These are phyloP conservation scores for Kryptolebias marmoratus DNA, from an alignment of 2,113 vertebrate genomes.

Conservation along the genomic window DNA sequence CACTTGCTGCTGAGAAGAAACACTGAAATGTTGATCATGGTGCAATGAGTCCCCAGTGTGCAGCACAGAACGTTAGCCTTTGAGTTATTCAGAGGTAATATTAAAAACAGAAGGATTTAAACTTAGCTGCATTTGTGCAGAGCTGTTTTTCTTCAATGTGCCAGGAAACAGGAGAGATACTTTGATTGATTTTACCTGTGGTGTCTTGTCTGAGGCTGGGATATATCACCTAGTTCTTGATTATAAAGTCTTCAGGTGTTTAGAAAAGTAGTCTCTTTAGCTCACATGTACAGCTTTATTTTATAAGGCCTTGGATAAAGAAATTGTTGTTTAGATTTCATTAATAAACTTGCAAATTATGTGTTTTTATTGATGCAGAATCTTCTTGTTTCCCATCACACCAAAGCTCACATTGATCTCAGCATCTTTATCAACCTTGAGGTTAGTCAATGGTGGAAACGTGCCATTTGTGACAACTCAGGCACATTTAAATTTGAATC, in stretches of 20 bases:
- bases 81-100: conserved; percentile 16
- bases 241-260: background rate
- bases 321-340: too few species aligned
- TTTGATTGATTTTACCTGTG: background rate
- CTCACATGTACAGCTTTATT: conserved; percentile 8
- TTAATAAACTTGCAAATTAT: background rate
- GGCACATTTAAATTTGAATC: conserved; percentile 44
- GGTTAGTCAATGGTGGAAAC: conserved; percentile 9
- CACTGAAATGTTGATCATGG: conserved; percentile 1
- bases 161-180: background rate
- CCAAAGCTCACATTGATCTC: background rate
- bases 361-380: background rate
- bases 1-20: conserved; percentile 1
- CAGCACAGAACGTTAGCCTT: conserved; percentile 29
- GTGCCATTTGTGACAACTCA: background rate
- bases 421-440: background rate
- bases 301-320: background rate
- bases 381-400: background rate
- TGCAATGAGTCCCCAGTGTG: conserved; percentile 3
- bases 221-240: conserved; percentile 1
- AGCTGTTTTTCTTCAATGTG: too few species aligned
- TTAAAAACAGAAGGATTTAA: conserved; percentile 25
- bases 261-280: background rate
- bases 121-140: conserved; percentile 8
- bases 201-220: conserved; percentile 11